Evolutionary conservation across 2,888 invertebrate genomes (phyloP), one percentile per base, ranked within the genome.

Genomic region (Rhamphomyia laevipes): DNA sequence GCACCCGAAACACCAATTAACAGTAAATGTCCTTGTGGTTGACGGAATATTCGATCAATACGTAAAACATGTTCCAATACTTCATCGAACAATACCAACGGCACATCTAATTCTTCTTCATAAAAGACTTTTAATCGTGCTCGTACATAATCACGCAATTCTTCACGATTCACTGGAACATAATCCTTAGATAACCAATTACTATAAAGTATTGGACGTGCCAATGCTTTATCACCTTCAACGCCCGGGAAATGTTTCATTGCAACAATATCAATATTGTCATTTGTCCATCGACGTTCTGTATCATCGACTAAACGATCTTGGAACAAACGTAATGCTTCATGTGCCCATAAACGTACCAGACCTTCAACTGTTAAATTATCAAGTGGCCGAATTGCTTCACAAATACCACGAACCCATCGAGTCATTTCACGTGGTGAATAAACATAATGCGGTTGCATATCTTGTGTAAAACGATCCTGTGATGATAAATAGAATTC

Each of bases 391-490:
- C 95, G 81, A 54, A 99, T 90, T 11, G 99, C 99, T 73, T 99
- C 99, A 67, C 95, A 96, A 58, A 99, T 99, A 55, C 99, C 99
- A 53, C 99, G 80, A 48, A 99, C 97, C 99, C 99, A 99, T 64
- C 99, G 76, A 0, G 99, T 99, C 93, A 99, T 92, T 74, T 99
- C 99, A 63, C 92, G 78, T 11, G 99, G 99, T 49, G 96, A 96
- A 74, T 99, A 99, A 0, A 99, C 96, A 69, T 99, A 99, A 72
- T 99, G 99, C 1, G 99, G 99, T 70, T 99, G 99, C 93, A 97
- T 97, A 71, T 99, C 99, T 72, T 97, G 97, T 1, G 99, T 99
- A 71, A 99, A 99, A 47, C 86, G 78, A 68, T 97, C 97, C 74
- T 99, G 97, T 6, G 96, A 96, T 7, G 86, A 81, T 47, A 97